A percentile compares a stretch with the other conserved stretches of the same genome.
These are phyloP conservation scores for Lepeophtheirus salmonis DNA, from an alignment of 1,140 invertebrate genomes.

Conservation along the genomic window DNA sequence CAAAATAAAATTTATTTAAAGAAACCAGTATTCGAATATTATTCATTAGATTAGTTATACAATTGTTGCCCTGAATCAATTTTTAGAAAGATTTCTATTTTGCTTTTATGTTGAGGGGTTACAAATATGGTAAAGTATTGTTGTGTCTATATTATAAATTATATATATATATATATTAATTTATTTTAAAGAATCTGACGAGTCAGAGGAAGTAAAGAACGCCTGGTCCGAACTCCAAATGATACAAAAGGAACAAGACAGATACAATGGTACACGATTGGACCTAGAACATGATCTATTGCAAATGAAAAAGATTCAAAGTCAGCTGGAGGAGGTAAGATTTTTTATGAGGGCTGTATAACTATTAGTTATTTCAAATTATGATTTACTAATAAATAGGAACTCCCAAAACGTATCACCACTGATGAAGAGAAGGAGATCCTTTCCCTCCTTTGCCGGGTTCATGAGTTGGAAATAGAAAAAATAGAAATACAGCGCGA, in stretches of 20 bases:
- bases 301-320: slow-evolving; percentile 46
- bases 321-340: slow-evolving; percentile 56
- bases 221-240: slow-evolving; percentile 62
- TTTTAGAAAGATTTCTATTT: too few species aligned
- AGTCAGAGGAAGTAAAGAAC: slow-evolving; percentile 51
- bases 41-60: too few species aligned
- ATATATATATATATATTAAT: too few species aligned
- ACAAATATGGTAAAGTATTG: too few species aligned
- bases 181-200: slow-evolving; percentile 28
- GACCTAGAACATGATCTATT: slow-evolving; percentile 58
- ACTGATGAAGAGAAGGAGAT: slow-evolving; percentile 71
- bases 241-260: slow-evolving; percentile 61
- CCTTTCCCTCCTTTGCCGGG: slow-evolving; percentile 53
- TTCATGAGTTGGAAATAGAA: slow-evolving; percentile 76
- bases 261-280: slow-evolving; percentile 49
- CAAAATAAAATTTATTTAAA: too few species aligned
- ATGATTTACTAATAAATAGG: too few species aligned
- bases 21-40: too few species aligned
- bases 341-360: neutral
- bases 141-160: too few species aligned
- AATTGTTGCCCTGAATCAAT: too few species aligned
- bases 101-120: too few species aligned
- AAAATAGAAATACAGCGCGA: slow-evolving; percentile 62
- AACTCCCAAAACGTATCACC: slow-evolving; percentile 55
- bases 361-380: too few species aligned